These are phyloP conservation scores for Parochlus steinenii DNA, from an alignment of 2,888 invertebrate genomes.

Conservation along the genomic window DNA sequence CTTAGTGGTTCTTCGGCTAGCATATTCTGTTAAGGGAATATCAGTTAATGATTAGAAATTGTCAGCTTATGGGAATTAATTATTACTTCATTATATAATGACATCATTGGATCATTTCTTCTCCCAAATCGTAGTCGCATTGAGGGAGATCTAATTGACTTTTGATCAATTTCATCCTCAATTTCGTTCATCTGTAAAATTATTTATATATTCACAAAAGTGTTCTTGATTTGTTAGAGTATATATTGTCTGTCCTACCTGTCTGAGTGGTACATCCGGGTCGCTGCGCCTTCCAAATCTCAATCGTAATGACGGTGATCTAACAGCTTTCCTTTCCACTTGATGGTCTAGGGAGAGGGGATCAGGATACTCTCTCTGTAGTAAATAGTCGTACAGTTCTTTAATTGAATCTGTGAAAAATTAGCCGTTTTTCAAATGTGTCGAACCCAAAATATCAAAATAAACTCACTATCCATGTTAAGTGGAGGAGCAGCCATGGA, in stretches of 20 bases:
- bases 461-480: conserved; percentile 6
- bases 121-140: conserved; percentile 61
- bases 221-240: not conserved
- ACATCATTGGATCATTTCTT: conserved; percentile 50
- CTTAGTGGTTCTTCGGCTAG: conserved; percentile 7
- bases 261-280: conserved; percentile 36
- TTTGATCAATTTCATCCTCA: conserved; percentile 41
- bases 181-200: conserved; percentile 8
- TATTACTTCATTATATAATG: conserved; percentile 16
- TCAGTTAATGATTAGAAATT: not conserved
- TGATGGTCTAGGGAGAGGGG: conserved; percentile 40
- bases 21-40: conserved; percentile 4
- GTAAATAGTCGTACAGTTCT: conserved; percentile 25
- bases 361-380: conserved; percentile 29
- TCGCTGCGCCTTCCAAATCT: conserved; percentile 62
- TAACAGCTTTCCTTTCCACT: conserved; percentile 58
- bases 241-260: not conserved
- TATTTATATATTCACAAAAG: not conserved
- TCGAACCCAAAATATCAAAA: not conserved
- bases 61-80: too few relatives aligned
- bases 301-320: conserved; percentile 57
- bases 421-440: not conserved
- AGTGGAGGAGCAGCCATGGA: not conserved
- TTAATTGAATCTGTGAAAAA: conserved; percentile 16
- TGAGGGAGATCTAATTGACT: conserved; percentile 56